These are phyloP conservation scores for Brachypalpus laphriformis DNA, from an alignment of 2,888 invertebrate genomes.

Conservation along the genomic window DNA sequence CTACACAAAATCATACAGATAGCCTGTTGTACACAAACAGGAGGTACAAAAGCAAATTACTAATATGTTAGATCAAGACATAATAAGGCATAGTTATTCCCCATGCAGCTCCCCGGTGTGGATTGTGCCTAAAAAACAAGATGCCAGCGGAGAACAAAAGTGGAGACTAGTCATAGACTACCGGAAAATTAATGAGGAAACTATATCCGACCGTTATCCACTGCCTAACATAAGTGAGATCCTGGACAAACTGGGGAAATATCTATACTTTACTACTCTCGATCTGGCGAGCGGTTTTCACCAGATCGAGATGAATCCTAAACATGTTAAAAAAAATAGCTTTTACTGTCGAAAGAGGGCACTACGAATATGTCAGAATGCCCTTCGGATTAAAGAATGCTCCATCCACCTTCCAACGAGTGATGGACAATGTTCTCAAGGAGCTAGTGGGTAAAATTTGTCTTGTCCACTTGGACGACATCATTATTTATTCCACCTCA, in stretches of 20 bases:
- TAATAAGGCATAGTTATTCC: too few species aligned
- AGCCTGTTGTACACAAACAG: too few species aligned
- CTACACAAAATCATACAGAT: too few species aligned
- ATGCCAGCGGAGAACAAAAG: too few species aligned
- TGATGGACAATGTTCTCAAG: conserved; percentile 3
- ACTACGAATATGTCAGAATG: conserved; percentile 63
- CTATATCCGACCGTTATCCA: conserved; percentile 1
- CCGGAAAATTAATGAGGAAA: conserved; percentile 4
- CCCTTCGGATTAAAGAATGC: conserved; percentile 15
- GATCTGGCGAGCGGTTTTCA: conserved; percentile 25
- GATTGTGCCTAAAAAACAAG: too few species aligned
- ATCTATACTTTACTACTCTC: conserved; percentile 10
- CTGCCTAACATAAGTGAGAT: conserved; percentile 12
- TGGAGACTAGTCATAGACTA: conserved; percentile 13
- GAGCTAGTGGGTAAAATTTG: not conserved
- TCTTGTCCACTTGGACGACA: conserved; percentile 13
- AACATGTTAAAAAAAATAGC: conserved; percentile 1
- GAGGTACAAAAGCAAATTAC: too few species aligned
- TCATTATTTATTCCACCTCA: not conserved
- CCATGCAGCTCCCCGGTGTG: too few species aligned
- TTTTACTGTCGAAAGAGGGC: conserved; percentile 14
- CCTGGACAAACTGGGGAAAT: conserved; percentile 13
- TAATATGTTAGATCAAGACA: too few species aligned
- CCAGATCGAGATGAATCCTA: conserved; percentile 17
- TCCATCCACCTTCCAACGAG: conserved; percentile 6